phyloP scores from a whole-genome alignment of 2,797 vertebrate species.

The Aplochiton taeniatus region DNA sequence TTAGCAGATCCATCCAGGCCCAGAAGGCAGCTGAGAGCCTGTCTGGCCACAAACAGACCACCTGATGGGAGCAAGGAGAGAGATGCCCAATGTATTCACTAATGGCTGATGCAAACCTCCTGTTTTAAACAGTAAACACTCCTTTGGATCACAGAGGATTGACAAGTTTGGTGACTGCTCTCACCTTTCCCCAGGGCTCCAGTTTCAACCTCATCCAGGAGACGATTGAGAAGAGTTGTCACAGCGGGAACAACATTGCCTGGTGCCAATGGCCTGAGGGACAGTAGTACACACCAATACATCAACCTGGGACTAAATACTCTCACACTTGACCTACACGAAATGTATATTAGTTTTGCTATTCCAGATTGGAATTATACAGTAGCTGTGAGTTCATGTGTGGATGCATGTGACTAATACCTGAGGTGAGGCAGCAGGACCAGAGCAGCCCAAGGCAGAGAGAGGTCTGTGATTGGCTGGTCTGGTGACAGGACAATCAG shows the following conservation, averaged over 20 bases:
- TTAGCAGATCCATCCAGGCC: slow-evolving; percentile 85
- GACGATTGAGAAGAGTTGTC: slow-evolving; percentile 72
- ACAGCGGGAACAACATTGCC: slow-evolving; percentile 70
- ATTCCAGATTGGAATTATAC: too few species aligned
- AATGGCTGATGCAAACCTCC: background rate
- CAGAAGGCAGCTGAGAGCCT: slow-evolving; percentile 90
- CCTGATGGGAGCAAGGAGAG: slow-evolving; percentile 62
- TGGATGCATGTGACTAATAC: slow-evolving; percentile 57
- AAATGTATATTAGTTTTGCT: too few species aligned
- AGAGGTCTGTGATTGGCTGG: slow-evolving; percentile 71
- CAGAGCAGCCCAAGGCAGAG: slow-evolving; percentile 86
- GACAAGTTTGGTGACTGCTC: slow-evolving; percentile 29
- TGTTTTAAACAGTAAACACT: background rate
- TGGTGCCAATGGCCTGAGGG: slow-evolving; percentile 81
- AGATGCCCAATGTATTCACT: background rate
- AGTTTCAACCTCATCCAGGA: slow-evolving; percentile 77
- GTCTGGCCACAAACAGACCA: slow-evolving; percentile 86
- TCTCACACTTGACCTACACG: background rate
- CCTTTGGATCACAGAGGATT: background rate
- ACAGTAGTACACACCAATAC: background rate
- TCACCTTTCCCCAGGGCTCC: slow-evolving; percentile 82
- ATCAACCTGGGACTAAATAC: background rate
- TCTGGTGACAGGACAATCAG: slow-evolving; percentile 71
- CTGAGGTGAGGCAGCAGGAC: slow-evolving; percentile 92
- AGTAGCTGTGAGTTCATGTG: too few species aligned